A percentile compares a stretch with the other conserved stretches of the same genome.
Conservation (phyloP, 2,797 vertebrate species). For the Nannoperca obscura region DNA sequence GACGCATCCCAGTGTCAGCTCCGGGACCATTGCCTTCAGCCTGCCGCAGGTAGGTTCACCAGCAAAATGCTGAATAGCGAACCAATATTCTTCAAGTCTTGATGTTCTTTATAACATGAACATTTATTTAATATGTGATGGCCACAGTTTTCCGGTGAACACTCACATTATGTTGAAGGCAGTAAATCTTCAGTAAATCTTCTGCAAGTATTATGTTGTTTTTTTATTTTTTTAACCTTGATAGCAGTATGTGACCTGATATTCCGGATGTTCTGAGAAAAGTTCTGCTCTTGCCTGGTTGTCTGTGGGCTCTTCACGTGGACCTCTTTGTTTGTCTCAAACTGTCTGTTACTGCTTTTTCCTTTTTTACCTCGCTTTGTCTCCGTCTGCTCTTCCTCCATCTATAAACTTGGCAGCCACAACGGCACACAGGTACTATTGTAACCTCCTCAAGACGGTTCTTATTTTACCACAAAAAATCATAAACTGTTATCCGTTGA, state of each 20-base stretch:
- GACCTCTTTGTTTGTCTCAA: constrained; percentile 66
- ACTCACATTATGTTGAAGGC: not conserved
- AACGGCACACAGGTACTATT: constrained; percentile 78
- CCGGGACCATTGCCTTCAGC: constrained; percentile 93
- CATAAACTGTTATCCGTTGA: not conserved
- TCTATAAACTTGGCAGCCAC: constrained; percentile 72
- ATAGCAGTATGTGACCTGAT: not conserved
- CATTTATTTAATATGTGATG: not conserved
- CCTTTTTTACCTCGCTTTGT: constrained; percentile 59
- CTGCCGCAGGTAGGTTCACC: constrained; percentile 91
- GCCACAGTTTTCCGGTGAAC: not conserved
- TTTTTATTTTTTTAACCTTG: not conserved
- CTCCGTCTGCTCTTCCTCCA: constrained; percentile 74
- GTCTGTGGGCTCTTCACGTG: constrained; percentile 52
- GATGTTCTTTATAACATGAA: not conserved
- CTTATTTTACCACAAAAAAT: constrained; percentile 67
- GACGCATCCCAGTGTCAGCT: constrained; percentile 86
- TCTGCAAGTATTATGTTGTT: not conserved
- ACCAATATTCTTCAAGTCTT: not conserved
- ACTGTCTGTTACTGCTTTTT: constrained; percentile 71
- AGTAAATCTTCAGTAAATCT: not conserved
- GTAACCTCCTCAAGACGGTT: constrained; percentile 60
- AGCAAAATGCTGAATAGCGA: not conserved
- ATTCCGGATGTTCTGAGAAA: not conserved
- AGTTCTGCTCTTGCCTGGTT: constrained; percentile 9